Evolutionary conservation across 2,113 vertebrate genomes (phyloP), one percentile per base, ranked within the genome.

Genomic region (Centropristis striata): DNA sequence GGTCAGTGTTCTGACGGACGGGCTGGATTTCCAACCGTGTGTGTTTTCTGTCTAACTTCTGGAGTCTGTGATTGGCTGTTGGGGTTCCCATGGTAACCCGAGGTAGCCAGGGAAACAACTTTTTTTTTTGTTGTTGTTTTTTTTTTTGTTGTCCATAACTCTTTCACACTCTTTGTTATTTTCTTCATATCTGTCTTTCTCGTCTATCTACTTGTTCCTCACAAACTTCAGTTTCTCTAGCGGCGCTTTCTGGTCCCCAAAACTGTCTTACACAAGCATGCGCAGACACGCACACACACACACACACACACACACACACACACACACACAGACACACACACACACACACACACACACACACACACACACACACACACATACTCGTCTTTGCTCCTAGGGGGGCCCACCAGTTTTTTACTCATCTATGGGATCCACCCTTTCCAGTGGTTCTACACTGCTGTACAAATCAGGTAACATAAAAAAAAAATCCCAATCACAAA

Each of bases 1-100:
- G 74, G 21, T 81, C 36, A 71, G 41, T 10, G 81, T 41, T 81
- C 46, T 53, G 63, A 75, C 20, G 42, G 69, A 78, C 59, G 1
- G 46, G 27, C 21, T 5, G 27, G n/a, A 32, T 39, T 44, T 71
- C 63, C 67, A 64, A 58, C 68, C 63, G 12, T 32, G 44, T 20
- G 53, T 60, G 53, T 67, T 50, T 69, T 41, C 25, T 28, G 5
- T 65, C 28, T 25, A 60, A 72, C 46, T 58, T 64, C 20, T 32
- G 21, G 69, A 71, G 12, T 2, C 20, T 37, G n/a, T 75, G 75
- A 80, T 86, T 83, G 63, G 71, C 49, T 76, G 44, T 15, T 4
- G 13, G 37, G 39, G 36, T 39, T 50, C 76, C 51, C 55, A n/a
- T 53, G 21, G 80, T 32, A 67, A 66, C 75, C 37, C 16, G 4